These are phyloP conservation scores for Ciona savignyi DNA, from an alignment of 23 tunicate species.

Conservation along the genomic window DNA sequence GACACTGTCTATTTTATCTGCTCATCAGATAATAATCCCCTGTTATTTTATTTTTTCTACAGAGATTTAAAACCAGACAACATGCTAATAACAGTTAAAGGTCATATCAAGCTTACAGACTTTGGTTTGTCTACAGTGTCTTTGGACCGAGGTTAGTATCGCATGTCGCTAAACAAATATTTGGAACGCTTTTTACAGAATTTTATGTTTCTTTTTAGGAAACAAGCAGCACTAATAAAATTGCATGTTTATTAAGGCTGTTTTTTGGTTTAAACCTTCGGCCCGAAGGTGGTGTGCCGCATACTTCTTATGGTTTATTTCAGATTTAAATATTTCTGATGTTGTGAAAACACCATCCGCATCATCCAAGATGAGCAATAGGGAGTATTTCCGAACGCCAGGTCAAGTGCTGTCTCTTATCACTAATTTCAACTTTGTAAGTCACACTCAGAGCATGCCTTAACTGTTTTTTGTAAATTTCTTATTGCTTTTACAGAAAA, in stretches of 20 bases:
- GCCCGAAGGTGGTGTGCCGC: background rate
- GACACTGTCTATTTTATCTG: too few relatives aligned
- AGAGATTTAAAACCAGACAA: constrained; percentile 98
- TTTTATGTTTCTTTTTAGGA: too few relatives aligned
- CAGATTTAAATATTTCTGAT: constrained; percentile 68
- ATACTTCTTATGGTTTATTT: background rate
- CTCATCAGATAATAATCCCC: background rate
- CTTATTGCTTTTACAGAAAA: too few relatives aligned
- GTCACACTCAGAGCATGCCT: background rate
- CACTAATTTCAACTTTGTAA: constrained; percentile 68
- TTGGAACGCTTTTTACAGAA: too few relatives aligned
- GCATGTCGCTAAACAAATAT: too few relatives aligned
- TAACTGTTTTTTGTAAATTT: too few relatives aligned
- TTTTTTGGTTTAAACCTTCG: too few relatives aligned
- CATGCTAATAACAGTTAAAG: constrained; percentile 73
- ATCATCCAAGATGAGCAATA: constrained; percentile 26
- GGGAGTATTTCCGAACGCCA: constrained; percentile 71
- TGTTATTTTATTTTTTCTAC: constrained; percentile 2
- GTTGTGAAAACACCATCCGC: constrained; percentile 68
- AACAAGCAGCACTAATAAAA: too few relatives aligned
- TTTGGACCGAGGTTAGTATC: constrained; percentile 44
- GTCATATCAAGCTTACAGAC: constrained; percentile 93
- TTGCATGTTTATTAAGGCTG: too few relatives aligned
- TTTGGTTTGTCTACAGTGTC: constrained; percentile 88
- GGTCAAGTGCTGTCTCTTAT: constrained; percentile 78